Evolutionary conservation across 2,797 vertebrate genomes (phyloP), one percentile per base, ranked within the genome.

Genomic region (Labeo calbasu): DNA sequence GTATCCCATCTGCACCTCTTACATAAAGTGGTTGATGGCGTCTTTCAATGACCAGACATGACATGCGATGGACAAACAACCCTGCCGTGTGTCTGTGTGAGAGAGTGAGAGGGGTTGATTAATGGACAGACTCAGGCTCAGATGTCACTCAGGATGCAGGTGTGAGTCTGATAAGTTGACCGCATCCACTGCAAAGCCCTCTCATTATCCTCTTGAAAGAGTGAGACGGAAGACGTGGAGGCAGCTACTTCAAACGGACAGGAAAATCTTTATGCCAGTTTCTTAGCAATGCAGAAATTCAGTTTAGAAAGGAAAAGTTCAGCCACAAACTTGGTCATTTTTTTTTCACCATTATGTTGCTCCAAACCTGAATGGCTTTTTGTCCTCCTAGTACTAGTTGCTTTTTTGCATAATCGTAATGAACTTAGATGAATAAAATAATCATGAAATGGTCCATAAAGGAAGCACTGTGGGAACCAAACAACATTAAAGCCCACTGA

Each of bases 61-160:
- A 59, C 72, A 83, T 55, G 77, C 28, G 48, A 59, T 57, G 50
- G 77, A 53, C 69, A 63, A 51, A 55, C 46, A 50, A 17, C 17
- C 50, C n/a, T 55, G 57, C 14, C 25, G 32, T 68, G 72, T 77
- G 81, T 77, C 36, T 70, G n/a, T 36, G 70, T 32, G 50, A 59
- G 53, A 19, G 51, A 68, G 73, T 40, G 73, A 50, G 28, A n/a
- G 76, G 5, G 63, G 73, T 55, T 86, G 77, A 83, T 75, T 83
- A 83, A 83, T 80, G 69, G 85, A 66, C 70, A 80, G 32, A 28
- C 80, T 28, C 23, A 4, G 63, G 68, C 81, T 83, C 53, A 76
- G 77, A 72, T 84, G 69, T 84, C 81, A 84, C 36, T 83, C 80
- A 57, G 80, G 69, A 79, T 85, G 69, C 69, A 83, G 86, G 83